Evolutionary conservation across 2,797 vertebrate species (phyloP).

Genomic region (Premnoplex brunnescens): DNA sequence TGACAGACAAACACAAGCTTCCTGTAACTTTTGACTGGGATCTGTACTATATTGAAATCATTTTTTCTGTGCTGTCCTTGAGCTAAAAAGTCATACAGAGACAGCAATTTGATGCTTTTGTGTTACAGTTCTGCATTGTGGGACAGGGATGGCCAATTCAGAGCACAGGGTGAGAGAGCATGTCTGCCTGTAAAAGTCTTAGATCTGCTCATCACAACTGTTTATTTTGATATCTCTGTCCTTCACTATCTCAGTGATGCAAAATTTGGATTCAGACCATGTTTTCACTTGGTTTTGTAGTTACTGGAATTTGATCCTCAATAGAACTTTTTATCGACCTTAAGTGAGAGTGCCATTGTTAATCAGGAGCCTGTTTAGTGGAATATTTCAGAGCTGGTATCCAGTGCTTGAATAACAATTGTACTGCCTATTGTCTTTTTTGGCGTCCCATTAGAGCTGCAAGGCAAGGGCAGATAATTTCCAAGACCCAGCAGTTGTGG

Average conservation of each 20-base stretch:
- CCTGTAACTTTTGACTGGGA: not conserved
- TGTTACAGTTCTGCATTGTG: not conserved
- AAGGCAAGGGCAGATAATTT: not conserved
- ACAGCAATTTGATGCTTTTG: not conserved
- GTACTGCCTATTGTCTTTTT: not conserved
- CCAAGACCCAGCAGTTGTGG: not conserved
- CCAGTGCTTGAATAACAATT: not conserved
- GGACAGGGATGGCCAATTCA: not conserved
- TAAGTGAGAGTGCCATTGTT: not conserved
- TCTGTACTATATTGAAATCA: not conserved
- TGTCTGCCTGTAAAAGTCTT: not conserved
- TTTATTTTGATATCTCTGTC: not conserved
- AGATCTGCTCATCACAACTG: not conserved
- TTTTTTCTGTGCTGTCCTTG: not conserved
- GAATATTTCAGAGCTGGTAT: not conserved
- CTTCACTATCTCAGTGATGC: not conserved
- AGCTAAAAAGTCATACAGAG: not conserved
- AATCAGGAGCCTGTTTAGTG: not conserved
- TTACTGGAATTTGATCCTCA: not conserved
- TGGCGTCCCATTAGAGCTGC: not conserved
- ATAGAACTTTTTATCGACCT: not conserved
- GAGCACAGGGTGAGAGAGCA: not conserved
- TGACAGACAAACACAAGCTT: not conserved
- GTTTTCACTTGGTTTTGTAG: not conserved
- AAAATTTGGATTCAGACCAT: not conserved